Conservation (phyloP, 37 sponge, comb jelly and placozoan species). For the Chondrilla cf. caribensis region DNA sequence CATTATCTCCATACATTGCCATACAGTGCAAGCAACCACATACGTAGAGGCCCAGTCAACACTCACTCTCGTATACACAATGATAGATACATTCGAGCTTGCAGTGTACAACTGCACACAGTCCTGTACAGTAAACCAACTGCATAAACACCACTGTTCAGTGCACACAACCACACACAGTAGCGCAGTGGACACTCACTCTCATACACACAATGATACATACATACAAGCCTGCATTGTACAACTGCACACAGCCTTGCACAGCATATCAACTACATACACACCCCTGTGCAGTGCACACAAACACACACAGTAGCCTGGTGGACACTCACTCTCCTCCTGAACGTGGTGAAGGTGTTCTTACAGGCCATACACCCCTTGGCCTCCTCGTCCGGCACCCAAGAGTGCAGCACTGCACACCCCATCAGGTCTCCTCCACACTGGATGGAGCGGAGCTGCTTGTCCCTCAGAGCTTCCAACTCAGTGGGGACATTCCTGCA, state of each 20-base stretch:
- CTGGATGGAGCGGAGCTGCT: constrained; percentile 45
- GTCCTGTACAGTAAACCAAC: not conserved
- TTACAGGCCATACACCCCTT: constrained; percentile 83
- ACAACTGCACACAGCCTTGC: too few relatives aligned
- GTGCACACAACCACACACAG: not conserved
- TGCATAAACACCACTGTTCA: not conserved
- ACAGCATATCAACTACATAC: too few relatives aligned
- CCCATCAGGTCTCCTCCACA: constrained; percentile 78
- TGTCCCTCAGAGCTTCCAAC: constrained; percentile 67
- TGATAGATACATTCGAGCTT: not conserved
- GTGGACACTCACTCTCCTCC: constrained; percentile 49
- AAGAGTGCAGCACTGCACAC: constrained; percentile 66
- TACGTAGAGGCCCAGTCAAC: too few relatives aligned
- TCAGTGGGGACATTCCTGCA: constrained; percentile 32
- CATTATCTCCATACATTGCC: too few relatives aligned
- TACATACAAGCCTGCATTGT: too few relatives aligned
- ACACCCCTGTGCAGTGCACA: too few relatives aligned
- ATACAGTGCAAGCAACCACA: too few relatives aligned
- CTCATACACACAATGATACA: too few relatives aligned
- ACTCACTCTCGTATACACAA: not conserved
- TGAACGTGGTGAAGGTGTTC: constrained; percentile 70
- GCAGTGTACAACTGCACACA: not conserved
- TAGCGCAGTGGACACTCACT: too few relatives aligned
- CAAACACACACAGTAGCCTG: too few relatives aligned
- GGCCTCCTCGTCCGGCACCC: constrained; percentile 90